These are phyloP conservation scores for Melieria crassipennis DNA, from an alignment of 2,888 invertebrate species.

Conservation along the genomic window DNA sequence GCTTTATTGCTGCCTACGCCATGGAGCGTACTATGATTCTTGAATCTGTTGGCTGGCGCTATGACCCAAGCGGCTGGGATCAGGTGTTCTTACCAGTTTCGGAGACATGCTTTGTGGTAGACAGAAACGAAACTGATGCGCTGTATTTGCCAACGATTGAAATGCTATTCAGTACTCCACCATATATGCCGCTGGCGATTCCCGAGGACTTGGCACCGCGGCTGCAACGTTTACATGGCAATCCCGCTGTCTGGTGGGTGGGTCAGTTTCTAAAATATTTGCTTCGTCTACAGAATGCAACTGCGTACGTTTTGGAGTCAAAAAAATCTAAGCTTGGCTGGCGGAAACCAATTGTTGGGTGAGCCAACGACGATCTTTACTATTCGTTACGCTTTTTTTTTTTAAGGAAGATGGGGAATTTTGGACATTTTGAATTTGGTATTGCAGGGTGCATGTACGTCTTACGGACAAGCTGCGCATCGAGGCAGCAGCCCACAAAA, in stretches of 20 bases:
- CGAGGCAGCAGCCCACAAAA: constrained; percentile 93
- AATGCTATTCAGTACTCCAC: constrained; percentile 84
- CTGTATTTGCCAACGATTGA: constrained; percentile 94
- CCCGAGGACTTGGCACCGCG: constrained; percentile 90
- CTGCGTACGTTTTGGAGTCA: constrained; percentile 78
- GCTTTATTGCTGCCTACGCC: constrained; percentile 95
- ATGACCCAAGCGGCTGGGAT: constrained; percentile 93
- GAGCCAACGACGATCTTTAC: constrained; percentile 55
- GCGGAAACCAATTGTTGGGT: constrained; percentile 91
- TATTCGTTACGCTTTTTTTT: no score
- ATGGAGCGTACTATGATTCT: constrained; percentile 92
- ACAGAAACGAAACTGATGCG: constrained; percentile 79
- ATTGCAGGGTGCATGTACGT: constrained; percentile 78
- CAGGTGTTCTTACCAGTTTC: constrained; percentile 92
- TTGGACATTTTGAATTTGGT: constrained; percentile 40
- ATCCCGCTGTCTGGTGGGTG: constrained; percentile 98
- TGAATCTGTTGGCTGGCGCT: constrained; percentile 94
- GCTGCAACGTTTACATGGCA: constrained; percentile 84
- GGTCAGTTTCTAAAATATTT: constrained; percentile 95
- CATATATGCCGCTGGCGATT: constrained; percentile 87
- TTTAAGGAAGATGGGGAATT: neutral
- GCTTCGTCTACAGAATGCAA: constrained; percentile 80
- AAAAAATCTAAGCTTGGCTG: constrained; percentile 83
- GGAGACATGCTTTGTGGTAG: constrained; percentile 80
- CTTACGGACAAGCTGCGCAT: constrained; percentile 95